A percentile compares a stretch with the other conserved stretches of the same genome.
Conservation (phyloP, 2,888 invertebrate genomes). For the Ethmia dodecea region DNA sequence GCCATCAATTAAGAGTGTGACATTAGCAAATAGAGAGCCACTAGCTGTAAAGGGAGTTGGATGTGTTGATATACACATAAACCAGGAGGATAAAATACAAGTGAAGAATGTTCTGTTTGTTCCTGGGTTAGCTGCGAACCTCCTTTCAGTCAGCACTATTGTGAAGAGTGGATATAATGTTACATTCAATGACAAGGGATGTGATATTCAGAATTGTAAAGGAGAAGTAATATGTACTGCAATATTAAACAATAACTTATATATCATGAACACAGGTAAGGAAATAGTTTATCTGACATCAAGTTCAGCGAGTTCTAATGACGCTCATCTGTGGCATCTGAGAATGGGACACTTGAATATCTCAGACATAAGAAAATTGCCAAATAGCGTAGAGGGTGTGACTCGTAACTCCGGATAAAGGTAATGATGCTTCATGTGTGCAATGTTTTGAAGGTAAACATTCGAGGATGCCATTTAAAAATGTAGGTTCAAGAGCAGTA, state of each 20-base stretch:
- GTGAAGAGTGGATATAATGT: not conserved
- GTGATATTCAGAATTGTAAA: not conserved
- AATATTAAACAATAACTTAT: not conserved
- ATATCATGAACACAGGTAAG: not conserved
- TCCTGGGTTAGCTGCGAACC: not conserved
- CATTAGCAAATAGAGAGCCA: not conserved
- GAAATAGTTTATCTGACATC: not conserved
- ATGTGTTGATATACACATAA: not conserved
- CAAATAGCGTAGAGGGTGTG: constrained; percentile 5
- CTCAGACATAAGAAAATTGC: constrained; percentile 6
- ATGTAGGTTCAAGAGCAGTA: not conserved
- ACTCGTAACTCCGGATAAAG: not conserved
- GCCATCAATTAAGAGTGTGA: not conserved
- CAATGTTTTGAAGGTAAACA: not conserved
- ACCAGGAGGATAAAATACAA: not conserved
- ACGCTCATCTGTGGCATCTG: constrained; percentile 1
- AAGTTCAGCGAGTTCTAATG: not conserved
- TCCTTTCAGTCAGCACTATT: not conserved
- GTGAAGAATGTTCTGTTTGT: not conserved
- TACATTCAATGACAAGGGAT: not conserved
- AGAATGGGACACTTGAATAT: constrained; percentile 9
- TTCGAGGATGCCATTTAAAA: not conserved
- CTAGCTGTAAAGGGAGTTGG: not conserved
- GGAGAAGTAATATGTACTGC: not conserved
- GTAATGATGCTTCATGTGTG: not conserved